Evolutionary conservation across 2,888 invertebrate species (phyloP).

Genomic region (Philopedon plagiatum): DNA sequence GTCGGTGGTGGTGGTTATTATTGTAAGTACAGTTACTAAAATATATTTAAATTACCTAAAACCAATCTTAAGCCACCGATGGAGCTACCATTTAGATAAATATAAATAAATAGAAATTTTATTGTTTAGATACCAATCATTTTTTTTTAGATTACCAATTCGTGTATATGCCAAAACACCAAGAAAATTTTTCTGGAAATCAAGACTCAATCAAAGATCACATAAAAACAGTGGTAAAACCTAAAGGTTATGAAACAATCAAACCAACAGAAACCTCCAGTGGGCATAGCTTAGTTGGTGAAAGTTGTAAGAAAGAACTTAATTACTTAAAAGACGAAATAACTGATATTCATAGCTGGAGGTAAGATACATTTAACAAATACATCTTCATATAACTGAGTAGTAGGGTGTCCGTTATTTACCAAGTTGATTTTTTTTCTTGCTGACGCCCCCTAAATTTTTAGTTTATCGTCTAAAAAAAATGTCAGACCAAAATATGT

Average conservation of each 20-base stretch:
- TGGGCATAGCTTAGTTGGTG: no score
- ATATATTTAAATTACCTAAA: not conserved
- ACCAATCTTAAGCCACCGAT: no score
- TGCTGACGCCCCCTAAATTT: no score
- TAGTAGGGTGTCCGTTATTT: no score
- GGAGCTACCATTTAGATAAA: no score
- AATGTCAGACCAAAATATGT: no score
- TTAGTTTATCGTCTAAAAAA: no score
- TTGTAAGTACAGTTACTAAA: conserved; percentile 42
- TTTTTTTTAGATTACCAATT: conserved; percentile 35
- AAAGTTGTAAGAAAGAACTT: conserved; percentile 12
- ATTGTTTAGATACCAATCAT: no score
- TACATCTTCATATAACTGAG: not conserved
- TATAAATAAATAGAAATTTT: no score
- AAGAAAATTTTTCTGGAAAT: not conserved
- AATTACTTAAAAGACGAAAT: conserved; percentile 26
- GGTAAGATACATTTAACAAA: conserved; percentile 13
- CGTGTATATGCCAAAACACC: conserved; percentile 15
- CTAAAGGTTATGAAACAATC: not conserved
- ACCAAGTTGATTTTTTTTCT: no score
- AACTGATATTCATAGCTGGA: conserved; percentile 29
- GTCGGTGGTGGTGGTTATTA: conserved; percentile 40
- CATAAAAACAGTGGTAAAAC: not conserved
- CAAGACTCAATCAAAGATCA: not conserved
- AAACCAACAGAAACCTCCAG: not conserved